phyloP scores from a whole-genome alignment of 2,888 invertebrate species.

The Hemistola chrysoprasaria region DNA sequence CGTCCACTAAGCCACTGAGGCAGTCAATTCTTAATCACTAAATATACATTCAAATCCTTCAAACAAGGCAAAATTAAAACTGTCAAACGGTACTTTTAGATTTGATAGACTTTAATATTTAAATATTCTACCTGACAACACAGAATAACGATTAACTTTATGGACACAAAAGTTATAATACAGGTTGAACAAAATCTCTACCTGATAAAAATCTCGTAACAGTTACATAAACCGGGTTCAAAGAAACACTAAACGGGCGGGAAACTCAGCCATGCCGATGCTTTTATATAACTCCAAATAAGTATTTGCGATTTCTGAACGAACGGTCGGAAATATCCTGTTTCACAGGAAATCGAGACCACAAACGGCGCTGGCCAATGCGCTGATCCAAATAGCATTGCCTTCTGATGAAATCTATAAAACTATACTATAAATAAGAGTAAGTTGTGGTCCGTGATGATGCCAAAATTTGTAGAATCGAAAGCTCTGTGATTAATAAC shows the following conservation, averaged over 20 bases:
- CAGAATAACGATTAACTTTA: slow-evolving; percentile 1
- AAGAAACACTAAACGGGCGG: slow-evolving; percentile 19
- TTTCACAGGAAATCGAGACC: slow-evolving; percentile 55
- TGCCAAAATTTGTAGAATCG: too few species aligned
- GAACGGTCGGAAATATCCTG: slow-evolving; percentile 53
- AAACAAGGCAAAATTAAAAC: too few species aligned
- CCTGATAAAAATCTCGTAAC: slow-evolving; percentile 23
- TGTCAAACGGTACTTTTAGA: too few species aligned
- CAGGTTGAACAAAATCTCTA: slow-evolving; percentile 10
- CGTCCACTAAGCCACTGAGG: too few species aligned
- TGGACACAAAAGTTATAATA: slow-evolving; percentile 3
- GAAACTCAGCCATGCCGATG: slow-evolving; percentile 15
- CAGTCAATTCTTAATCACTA: too few species aligned
- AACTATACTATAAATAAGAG: too few species aligned
- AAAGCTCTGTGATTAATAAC: too few species aligned
- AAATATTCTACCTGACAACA: neutral
- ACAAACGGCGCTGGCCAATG: slow-evolving; percentile 35
- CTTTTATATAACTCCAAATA: slow-evolving; percentile 15
- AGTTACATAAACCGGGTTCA: slow-evolving; percentile 25
- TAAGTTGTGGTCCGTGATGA: too few species aligned
- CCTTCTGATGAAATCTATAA: neutral
- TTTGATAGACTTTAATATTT: too few species aligned
- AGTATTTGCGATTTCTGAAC: slow-evolving; percentile 41
- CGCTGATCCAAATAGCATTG: slow-evolving; percentile 32
- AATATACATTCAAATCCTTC: too few species aligned